Evolutionary conservation across 1,140 invertebrate genomes (phyloP).

Genomic region (Palaemon carinicauda): DNA sequence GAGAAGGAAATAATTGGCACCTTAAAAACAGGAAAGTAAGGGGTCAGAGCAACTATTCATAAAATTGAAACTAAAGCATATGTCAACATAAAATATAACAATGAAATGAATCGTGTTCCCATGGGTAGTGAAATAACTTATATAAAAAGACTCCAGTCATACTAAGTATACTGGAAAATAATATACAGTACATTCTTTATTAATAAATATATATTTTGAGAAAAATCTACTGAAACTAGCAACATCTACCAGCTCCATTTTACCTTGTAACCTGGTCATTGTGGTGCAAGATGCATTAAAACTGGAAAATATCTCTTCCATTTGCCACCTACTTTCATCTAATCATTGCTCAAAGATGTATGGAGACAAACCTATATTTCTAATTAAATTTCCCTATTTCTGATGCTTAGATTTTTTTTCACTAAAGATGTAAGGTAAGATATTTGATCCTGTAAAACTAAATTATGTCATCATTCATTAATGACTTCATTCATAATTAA

Average conservation of each 20-base stretch:
- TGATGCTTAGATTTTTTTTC: no score
- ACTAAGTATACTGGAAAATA: conserved; percentile 7
- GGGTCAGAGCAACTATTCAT: background rate
- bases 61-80: background rate
- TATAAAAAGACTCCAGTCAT: background rate
- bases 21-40: background rate
- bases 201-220: conserved; percentile 21
- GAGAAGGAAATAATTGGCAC: conserved; percentile 15
- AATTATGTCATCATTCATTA: no score
- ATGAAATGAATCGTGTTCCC: conserved; percentile 25
- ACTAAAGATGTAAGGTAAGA: no score
- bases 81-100: background rate
- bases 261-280: background rate
- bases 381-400: no score
- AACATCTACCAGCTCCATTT: conserved; percentile 6
- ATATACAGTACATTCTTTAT: background rate
- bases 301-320: no score
- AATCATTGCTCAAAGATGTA: no score
- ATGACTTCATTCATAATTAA: no score
- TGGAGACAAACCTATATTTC: no score
- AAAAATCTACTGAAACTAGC: background rate
- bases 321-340: no score
- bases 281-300: no score
- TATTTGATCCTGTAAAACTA: no score
- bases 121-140: conserved; percentile 22